Base-by-base conservation (phyloP, 2,113 vertebrate species). In the Scomber scombrus region DNA sequence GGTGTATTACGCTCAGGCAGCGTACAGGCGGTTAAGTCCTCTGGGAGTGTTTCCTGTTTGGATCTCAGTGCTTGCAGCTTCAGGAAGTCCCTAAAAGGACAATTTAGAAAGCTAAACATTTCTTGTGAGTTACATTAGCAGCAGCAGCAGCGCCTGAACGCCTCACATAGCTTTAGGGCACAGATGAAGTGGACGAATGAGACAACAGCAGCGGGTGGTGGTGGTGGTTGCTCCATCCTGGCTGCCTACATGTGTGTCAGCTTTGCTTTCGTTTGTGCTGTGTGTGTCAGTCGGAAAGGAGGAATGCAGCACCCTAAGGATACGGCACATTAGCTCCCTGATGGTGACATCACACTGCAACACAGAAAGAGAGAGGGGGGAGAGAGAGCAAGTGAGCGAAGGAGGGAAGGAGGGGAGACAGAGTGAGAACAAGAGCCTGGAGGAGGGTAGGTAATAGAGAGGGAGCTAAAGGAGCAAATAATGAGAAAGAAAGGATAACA, bases 301-400 rank as follows among this genome's bases (percentile, higher is more conserved):
- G 80, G 80, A 80, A 79, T 89, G 78, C 73, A 71, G 66, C 76
- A 61, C 82, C 88, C 73, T 79, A 87, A 89, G 60, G 84, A 88
- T 86, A 82, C 50, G 57, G 69, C 73, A 84, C 80, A 86, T 88
- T 90, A 90, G 75, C 86, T 88, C 78, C 72, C 75, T 64, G 75
- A 86, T 82, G 85, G 81, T 90, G 89, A 93, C 90, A 74, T 89
- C 85, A 90, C 81, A 73, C 84, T 88, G 88, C 87, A 87, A 87
- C 85, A 85, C 77, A 60, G 54, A 31, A 11, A 62, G 70, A 57
- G 67, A 50, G 70, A 34, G 67, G 19, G 58, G 13, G 71, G 63
- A 45, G 54, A 43, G 26, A 54, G 31, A 52, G 67, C 3, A 49
- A 66, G 60, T 14, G 54, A 13, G n/a, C 13, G 29, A 77, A 51